A percentile compares a stretch with the other conserved stretches of the same genome.
These are phyloP conservation scores for Phocides pigmalion DNA, from an alignment of 1,140 invertebrate genomes.

Conservation along the genomic window DNA sequence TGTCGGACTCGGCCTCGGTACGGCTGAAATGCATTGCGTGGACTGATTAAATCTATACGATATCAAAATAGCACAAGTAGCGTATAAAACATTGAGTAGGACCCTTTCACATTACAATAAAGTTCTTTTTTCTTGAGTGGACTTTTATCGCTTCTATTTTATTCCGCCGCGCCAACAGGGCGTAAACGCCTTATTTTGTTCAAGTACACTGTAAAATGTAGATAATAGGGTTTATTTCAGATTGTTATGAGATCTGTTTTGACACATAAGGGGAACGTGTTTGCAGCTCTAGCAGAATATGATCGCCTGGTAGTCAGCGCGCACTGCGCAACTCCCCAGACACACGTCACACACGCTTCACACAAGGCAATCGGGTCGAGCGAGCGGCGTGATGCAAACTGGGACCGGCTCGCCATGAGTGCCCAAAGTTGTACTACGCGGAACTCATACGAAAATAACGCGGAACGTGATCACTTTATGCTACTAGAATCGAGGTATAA, in stretches of 20 bases:
- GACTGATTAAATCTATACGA: conserved; percentile 34
- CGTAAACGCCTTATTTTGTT: conserved; percentile 1
- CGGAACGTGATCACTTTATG: conserved; percentile 2
- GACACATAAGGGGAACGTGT: conserved; percentile 53
- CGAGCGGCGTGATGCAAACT: conserved; percentile 44
- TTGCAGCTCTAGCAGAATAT: conserved; percentile 49
- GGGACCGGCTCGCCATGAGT: conserved; percentile 43
- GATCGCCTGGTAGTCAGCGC: conserved; percentile 73
- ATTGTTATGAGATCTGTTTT: conserved; percentile 6
- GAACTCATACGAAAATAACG: conserved; percentile 45
- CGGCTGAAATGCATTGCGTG: conserved; percentile 41
- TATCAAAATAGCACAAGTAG: neutral
- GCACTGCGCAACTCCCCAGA: conserved; percentile 82
- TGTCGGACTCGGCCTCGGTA: conserved; percentile 24
- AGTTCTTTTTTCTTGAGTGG: conserved; percentile 28
- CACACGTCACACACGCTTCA: conserved; percentile 64
- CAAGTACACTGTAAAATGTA: neutral
- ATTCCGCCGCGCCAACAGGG: neutral
- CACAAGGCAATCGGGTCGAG: conserved; percentile 49
- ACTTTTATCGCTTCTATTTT: neutral
- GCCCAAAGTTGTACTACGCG: conserved; percentile 46
- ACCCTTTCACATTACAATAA: conserved; percentile 28
- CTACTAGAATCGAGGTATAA: neutral
- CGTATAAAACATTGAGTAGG: conserved; percentile 7
- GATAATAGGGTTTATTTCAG: neutral